These are phyloP conservation scores for Pseudomyrmex dendroicus DNA, from an alignment of 1,140 invertebrate species.

Conservation along the genomic window DNA sequence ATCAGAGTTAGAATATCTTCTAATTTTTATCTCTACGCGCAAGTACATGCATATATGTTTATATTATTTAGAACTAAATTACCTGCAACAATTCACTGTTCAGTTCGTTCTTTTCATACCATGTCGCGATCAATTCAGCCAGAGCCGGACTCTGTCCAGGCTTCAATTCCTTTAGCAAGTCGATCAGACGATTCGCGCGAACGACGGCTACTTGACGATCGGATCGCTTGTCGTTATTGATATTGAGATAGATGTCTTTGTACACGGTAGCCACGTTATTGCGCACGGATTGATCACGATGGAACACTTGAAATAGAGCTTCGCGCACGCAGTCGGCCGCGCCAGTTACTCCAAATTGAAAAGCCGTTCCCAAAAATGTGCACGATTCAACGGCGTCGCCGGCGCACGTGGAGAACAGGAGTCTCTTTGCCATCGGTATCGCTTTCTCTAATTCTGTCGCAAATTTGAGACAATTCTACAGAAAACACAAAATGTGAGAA, in stretches of 20 bases:
- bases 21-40: no score
- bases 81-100: slow-evolving; percentile 83
- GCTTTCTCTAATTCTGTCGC: slow-evolving; percentile 88
- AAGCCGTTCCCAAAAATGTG: slow-evolving; percentile 92
- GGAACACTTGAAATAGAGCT: slow-evolving; percentile 91
- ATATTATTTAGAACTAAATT: slow-evolving; percentile 16
- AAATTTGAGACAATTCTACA: slow-evolving; percentile 89
- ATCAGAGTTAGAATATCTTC: slow-evolving; percentile 1
- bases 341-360: slow-evolving; percentile 91
- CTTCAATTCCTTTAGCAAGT: slow-evolving; percentile 86
- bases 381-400: slow-evolving; percentile 94
- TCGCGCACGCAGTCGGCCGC: slow-evolving; percentile 89
- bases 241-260: slow-evolving; percentile 87
- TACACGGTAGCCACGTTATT: slow-evolving; percentile 88
- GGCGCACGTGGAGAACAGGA: slow-evolving; percentile 90
- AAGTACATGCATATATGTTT: no score
- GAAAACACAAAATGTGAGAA: slow-evolving; percentile 73
- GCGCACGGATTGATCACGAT: slow-evolving; percentile 85
- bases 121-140: slow-evolving; percentile 89
- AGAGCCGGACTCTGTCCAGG: slow-evolving; percentile 89
- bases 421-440: slow-evolving; percentile 89
- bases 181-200: slow-evolving; percentile 78
- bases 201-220: slow-evolving; percentile 74
- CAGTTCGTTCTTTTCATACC: slow-evolving; percentile 88
- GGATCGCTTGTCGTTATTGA: slow-evolving; percentile 66